A percentile compares a stretch with the other conserved stretches of the same genome.
phyloP scores from a whole-genome alignment of 2,888 invertebrate genomes.

The Rotaria sp. region DNA sequence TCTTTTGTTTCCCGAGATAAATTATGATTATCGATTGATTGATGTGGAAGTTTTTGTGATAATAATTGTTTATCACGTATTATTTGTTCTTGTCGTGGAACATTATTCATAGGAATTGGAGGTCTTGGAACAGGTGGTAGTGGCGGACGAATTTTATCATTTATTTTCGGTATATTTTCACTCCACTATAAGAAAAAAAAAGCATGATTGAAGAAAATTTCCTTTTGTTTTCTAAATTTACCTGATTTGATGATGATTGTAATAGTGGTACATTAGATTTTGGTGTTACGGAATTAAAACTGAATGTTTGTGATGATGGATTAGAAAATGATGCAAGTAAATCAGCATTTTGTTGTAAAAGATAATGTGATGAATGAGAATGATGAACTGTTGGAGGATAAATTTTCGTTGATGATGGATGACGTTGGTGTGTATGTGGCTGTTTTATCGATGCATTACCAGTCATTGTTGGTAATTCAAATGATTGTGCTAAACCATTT shows the following conservation, averaged over 20 bases:
- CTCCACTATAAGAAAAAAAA: background rate
- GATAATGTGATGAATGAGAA: background rate
- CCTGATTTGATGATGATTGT: background rate
- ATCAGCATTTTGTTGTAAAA: conserved; percentile 14
- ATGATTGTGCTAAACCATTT: background rate
- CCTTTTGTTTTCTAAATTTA: background rate
- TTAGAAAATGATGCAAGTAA: background rate
- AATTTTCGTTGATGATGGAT: background rate
- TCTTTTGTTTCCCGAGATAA: background rate
- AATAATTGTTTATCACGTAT: background rate
- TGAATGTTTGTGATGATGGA: background rate
- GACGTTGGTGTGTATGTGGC: background rate
- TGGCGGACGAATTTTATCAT: background rate
- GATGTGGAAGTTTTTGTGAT: background rate
- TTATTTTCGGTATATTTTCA: background rate
- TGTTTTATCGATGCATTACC: background rate
- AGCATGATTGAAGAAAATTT: background rate
- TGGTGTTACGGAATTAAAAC: background rate
- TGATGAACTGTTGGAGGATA: background rate
- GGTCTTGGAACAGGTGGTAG: too few relatives aligned
- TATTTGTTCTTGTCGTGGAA: too few relatives aligned
- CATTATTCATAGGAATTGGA: too few relatives aligned
- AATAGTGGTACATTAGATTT: background rate
- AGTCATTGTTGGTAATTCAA: background rate
- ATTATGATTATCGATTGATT: background rate